A percentile compares a stretch with the other conserved stretches of the same genome.
Evolutionary conservation across 2,888 invertebrate species (phyloP).

Genomic region (Emmelina monodactyla): DNA sequence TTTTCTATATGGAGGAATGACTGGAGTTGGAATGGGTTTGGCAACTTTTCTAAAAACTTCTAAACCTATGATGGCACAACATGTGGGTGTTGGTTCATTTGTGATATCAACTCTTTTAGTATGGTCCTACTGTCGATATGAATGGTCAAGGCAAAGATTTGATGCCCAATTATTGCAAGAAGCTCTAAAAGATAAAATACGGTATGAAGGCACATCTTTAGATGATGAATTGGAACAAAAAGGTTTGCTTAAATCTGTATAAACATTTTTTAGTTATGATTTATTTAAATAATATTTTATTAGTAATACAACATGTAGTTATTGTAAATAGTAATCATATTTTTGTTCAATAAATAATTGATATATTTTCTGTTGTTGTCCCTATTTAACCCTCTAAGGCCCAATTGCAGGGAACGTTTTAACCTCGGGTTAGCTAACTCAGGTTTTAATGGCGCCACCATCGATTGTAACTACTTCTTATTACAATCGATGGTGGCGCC

Average conservation of each 20-base stretch:
- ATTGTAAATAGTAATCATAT: too few relatives aligned
- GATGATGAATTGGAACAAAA: conserved; percentile 54
- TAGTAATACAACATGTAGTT: neutral
- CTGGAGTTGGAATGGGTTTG: conserved; percentile 74
- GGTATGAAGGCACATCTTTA: conserved; percentile 69
- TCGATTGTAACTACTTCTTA: too few relatives aligned
- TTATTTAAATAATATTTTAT: too few relatives aligned
- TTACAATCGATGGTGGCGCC: too few relatives aligned
- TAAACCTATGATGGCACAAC: conserved; percentile 66
- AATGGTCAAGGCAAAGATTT: conserved; percentile 72
- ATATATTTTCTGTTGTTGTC: too few relatives aligned
- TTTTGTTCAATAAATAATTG: too few relatives aligned
- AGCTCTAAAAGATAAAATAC: conserved; percentile 66
- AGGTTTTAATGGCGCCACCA: too few relatives aligned
- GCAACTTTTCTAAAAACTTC: conserved; percentile 79
- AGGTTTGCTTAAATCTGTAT: conserved; percentile 46
- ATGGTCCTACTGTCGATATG: conserved; percentile 76
- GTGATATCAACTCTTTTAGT: conserved; percentile 70
- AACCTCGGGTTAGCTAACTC: too few relatives aligned
- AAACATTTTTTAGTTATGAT: conserved; percentile 9
- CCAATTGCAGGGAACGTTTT: too few relatives aligned
- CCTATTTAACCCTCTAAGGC: too few relatives aligned
- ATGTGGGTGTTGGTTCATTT: conserved; percentile 73
- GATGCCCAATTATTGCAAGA: conserved; percentile 69
- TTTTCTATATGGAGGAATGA: conserved; percentile 75